Evolutionary conservation across 2,113 vertebrate species (phyloP).

Genomic region (Larimichthys polyactis): DNA sequence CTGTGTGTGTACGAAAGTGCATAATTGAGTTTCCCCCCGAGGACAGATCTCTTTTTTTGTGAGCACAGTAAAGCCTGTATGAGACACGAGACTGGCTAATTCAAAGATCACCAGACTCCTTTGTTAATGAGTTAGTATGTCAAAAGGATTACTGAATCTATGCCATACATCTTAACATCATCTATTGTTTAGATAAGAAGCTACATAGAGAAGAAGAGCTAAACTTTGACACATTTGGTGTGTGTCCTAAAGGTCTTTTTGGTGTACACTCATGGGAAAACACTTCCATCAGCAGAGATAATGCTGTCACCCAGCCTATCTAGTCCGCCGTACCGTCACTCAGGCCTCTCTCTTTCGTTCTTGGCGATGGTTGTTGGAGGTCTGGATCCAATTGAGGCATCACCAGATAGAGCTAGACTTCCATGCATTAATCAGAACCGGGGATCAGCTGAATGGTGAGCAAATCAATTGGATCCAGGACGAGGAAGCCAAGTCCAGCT

Average conservation of each 20-base stretch:
- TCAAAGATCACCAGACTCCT: not conserved
- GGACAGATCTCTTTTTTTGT: not conserved
- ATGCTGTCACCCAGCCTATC: slow-evolving; percentile 11
- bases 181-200: no score
- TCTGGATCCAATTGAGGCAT: slow-evolving; percentile 56
- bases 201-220: not conserved
- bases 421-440: slow-evolving; percentile 50
- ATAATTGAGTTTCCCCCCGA: not conserved
- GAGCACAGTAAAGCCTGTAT: not conserved
- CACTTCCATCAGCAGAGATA: slow-evolving; percentile 2
- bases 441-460: slow-evolving; percentile 51
- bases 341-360: slow-evolving; percentile 22
- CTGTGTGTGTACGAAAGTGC: not conserved
- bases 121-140: not conserved
- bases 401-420: slow-evolving; percentile 47
- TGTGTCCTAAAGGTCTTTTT: not conserved
- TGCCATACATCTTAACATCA: not conserved
- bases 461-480: slow-evolving; percentile 51
- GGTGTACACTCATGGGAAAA: slow-evolving; percentile 10
- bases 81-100: not conserved
- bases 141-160: not conserved
- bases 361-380: slow-evolving; percentile 22
- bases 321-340: slow-evolving; percentile 2
- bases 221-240: not conserved
- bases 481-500: slow-evolving; percentile 51